Conservation (phyloP, 2,113 vertebrate genomes). For the Cairina moschata region DNA sequence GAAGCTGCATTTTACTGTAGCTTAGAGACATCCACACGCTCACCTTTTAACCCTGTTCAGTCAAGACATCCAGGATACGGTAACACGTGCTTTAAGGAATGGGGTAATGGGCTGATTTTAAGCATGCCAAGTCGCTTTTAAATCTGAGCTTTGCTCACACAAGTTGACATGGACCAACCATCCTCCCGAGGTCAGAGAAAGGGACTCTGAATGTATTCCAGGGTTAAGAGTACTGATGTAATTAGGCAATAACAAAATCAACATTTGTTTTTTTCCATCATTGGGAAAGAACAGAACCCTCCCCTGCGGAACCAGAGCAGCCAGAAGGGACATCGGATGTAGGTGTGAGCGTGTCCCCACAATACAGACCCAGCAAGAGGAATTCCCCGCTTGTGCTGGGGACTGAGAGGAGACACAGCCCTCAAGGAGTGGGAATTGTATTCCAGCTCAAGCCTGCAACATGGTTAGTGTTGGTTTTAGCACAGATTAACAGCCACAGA, state of each 20-base stretch:
- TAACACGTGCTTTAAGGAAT: background rate
- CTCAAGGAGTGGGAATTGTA: background rate
- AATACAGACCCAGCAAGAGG: too few species aligned
- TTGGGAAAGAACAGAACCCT: background rate
- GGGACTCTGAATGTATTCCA: background rate
- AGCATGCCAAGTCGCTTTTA: background rate
- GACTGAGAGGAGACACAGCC: fast-evolving
- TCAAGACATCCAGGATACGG: background rate
- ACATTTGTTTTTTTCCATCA: background rate
- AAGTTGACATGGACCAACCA: fast-evolving
- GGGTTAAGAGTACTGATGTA: background rate
- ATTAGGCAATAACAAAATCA: background rate
- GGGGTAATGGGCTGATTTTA: too few species aligned
- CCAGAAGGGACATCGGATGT: background rate
- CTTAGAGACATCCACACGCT: background rate
- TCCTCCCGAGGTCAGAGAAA: background rate
- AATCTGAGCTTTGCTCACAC: background rate
- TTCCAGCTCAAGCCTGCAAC: fast-evolving
- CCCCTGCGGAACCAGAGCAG: fast-evolving
- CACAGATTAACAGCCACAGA: fast-evolving
- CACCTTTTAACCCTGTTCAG: background rate
- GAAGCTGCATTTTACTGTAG: background rate
- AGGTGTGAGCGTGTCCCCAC: too few species aligned
- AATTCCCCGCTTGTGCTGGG: too few species aligned
- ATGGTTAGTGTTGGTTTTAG: fast-evolving